Base-by-base conservation (phyloP, 2,113 vertebrate genomes). In the Aplodontia rufa region DNA sequence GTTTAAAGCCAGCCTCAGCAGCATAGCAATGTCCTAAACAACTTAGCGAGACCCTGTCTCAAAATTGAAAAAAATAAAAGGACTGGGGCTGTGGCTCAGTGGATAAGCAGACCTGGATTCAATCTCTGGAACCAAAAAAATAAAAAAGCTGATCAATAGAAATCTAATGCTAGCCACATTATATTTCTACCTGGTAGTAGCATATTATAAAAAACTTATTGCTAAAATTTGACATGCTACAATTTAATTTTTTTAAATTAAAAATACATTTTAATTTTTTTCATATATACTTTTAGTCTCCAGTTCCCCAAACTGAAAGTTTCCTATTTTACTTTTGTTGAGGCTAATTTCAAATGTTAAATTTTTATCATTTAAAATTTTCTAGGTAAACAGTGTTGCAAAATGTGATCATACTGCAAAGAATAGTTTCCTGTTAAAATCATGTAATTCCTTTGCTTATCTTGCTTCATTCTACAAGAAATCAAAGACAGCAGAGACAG, bases 181-280 rank as follows among this genome's bases (percentile, higher is more conserved):
- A 30, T 37, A 19, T 10, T 68, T 88, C 40, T 91, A 8, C 20
- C 6, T 85, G n/a, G 11, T 88, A 60, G 35, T 58, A 45, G 68
- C 17, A 69, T 49, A 64, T 14, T 42, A 68, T 8, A 35, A 84
- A 84, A 47, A 78, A 30, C 24, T 74, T 76, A 74, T 64, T 75
- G 83, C 53, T 66, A 79, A 93, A 90, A 7, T 66, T n/a, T 84
- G 88, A 81, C 71, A 47, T 2, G 32, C 3, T 58, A 47, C 5
- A 12, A 51, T 49, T 58, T 66, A 96, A 28, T 87, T 95, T 84
- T 87, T 95, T 84, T 80, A 8, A 83, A 69, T n/a, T 68, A 64
- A 62, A 45, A 92, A 75, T 58, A 17, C 19, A 78, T 51, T 51
- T n/a, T 71, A 74, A 55, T n/a, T 49, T 58, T 42, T 64, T 72